A percentile compares a stretch with the other conserved stretches of the same genome.
Evolutionary conservation across 2,888 invertebrate species (phyloP).

Genomic region (Drosophila borealis): DNA sequence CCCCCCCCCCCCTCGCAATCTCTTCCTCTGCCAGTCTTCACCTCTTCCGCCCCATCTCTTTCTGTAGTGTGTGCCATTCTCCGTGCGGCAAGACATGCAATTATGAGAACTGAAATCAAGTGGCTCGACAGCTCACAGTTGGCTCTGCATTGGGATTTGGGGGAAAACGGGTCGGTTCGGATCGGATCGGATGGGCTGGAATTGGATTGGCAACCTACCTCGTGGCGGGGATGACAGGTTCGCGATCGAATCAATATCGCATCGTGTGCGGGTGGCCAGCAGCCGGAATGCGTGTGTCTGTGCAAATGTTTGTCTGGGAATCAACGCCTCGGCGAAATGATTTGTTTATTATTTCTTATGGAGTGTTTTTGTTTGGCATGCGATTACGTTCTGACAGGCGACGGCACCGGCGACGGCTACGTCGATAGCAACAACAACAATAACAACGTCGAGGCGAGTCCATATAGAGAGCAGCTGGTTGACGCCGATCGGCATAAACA

Average conservation of each 20-base stretch:
- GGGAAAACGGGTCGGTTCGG: not conserved
- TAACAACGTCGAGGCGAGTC: slow-evolving; percentile 48
- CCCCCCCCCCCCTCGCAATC: not conserved
- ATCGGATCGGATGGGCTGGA: slow-evolving; percentile 6
- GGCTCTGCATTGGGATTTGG: slow-evolving; percentile 16
- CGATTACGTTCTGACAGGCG: slow-evolving; percentile 66
- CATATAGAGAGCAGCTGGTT: slow-evolving; percentile 42
- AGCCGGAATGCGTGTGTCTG: slow-evolving; percentile 36
- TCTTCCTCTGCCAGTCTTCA: not conserved
- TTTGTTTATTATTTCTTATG: slow-evolving; percentile 80
- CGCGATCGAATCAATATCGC: slow-evolving; percentile 73
- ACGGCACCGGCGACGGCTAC: slow-evolving; percentile 18
- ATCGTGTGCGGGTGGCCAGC: slow-evolving; percentile 69
- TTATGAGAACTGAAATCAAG: slow-evolving; percentile 75
- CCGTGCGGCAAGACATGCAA: slow-evolving; percentile 56
- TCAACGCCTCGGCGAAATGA: slow-evolving; percentile 57
- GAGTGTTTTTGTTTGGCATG: slow-evolving; percentile 80
- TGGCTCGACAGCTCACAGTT: slow-evolving; percentile 63
- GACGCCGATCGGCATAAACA: slow-evolving; percentile 57
- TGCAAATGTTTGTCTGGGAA: slow-evolving; percentile 56
- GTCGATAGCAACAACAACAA: slow-evolving; percentile 15
- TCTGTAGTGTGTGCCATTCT: slow-evolving; percentile 31
- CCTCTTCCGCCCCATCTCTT: not conserved
- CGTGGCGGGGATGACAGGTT: slow-evolving; percentile 52
- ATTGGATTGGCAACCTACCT: slow-evolving; percentile 44